Base-by-base conservation (phyloP, 2,888 invertebrate genomes). In the Erpobdella octoculata region DNA sequence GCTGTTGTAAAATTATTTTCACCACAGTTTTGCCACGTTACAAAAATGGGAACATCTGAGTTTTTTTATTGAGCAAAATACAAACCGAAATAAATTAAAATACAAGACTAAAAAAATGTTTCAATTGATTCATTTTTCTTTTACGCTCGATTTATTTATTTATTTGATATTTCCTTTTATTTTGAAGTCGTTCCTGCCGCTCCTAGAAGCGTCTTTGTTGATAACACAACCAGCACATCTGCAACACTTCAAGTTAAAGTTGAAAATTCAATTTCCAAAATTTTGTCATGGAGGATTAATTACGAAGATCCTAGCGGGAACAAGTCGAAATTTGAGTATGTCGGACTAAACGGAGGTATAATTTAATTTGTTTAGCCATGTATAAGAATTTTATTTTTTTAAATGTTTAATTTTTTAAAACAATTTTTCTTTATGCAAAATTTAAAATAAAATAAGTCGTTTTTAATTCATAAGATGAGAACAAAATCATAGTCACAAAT, bases 131-230 rank as follows among this genome's bases (percentile, higher is more conserved):
- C n/a, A n/a, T n/a, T n/a, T n/a, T n/a, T n/a, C n/a, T n/a, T n/a
- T n/a, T n/a, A n/a, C n/a, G n/a, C n/a, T n/a, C n/a, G n/a, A n/a
- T n/a, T n/a, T n/a, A n/a, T n/a, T n/a, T n/a, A n/a, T n/a, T n/a
- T n/a, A n/a, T n/a, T n/a, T 21, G 15, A 21, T 59, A 15, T 6
- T 12, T 1, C 6, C 25, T 0, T 4, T 64, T 35, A 37, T 64
- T 64, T 31, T 35, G n/a, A 71, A 75, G 75, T 61, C 18, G 25
- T 66, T 9, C 75, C 75, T 21, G 74, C 36, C 4, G 18, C 61
- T 64, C 73, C 74, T 15, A 21, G 53, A 18, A 73, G 73, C 33
- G 72, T 74, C n/a, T 64, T 73, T n/a, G 71, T 75, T 2, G 64
- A 58, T 25, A 48, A 70, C 48, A 73, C 72, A 64, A 69, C 67